These are phyloP conservation scores for Mellilla xanthometata DNA, from an alignment of 2,888 invertebrate species.

Conservation along the genomic window DNA sequence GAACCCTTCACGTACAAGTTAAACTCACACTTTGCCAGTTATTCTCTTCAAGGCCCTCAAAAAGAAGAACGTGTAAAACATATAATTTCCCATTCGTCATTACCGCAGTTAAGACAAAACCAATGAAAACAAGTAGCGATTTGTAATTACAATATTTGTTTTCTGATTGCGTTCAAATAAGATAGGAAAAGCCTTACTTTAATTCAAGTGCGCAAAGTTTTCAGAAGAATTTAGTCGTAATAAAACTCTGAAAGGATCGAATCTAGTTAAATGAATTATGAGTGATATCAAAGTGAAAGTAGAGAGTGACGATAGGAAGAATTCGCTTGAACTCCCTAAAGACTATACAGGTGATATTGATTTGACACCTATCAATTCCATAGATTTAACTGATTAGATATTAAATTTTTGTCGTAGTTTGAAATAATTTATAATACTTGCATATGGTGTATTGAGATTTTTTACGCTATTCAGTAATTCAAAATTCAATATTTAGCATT, in stretches of 20 bases:
- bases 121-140: constrained; percentile 5
- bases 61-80: no score
- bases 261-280: constrained; percentile 19
- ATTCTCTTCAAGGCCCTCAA: no score
- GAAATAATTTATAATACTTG: no score
- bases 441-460: no score
- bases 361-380: constrained; percentile 7
- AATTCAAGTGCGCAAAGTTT: background rate
- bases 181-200: constrained; percentile 4
- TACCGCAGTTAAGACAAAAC: background rate
- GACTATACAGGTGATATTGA: constrained; percentile 24
- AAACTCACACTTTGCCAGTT: no score
- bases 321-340: constrained; percentile 13
- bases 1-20: no score
- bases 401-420: no score
- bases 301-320: constrained; percentile 9
- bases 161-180: constrained; percentile 20
- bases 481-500: no score
- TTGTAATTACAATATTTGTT: constrained; percentile 10
- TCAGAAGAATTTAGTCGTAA: constrained; percentile 9
- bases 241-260: constrained; percentile 6
- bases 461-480: no score
- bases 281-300: constrained; percentile 6
- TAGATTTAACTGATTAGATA: no score
- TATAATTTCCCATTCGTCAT: background rate